Conservation (phyloP, 2,888 invertebrate genomes). For the Agonopterix subpropinquella region DNA sequence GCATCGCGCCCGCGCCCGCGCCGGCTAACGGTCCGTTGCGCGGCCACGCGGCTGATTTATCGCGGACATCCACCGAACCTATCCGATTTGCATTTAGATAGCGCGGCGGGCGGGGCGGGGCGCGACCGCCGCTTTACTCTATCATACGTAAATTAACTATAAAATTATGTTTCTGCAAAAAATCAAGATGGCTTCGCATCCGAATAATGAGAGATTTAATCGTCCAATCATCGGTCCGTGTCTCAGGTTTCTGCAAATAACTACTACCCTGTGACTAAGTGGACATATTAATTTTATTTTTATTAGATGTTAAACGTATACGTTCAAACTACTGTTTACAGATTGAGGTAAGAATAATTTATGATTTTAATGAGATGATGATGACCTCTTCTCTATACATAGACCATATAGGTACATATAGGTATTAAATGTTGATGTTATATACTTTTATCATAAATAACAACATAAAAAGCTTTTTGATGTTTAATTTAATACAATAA, state of each 20-base stretch:
- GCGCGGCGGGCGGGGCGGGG: slow-evolving; percentile 37
- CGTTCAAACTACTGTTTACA: not conserved
- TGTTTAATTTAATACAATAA: no score
- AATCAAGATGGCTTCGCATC: slow-evolving; percentile 30
- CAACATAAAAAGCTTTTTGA: no score
- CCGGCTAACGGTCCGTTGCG: slow-evolving; percentile 46
- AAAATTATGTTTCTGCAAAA: slow-evolving; percentile 50
- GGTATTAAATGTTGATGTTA: no score
- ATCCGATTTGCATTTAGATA: slow-evolving; percentile 76
- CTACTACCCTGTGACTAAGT: not conserved
- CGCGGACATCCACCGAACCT: slow-evolving; percentile 65
- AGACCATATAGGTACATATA: no score
- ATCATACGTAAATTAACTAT: slow-evolving; percentile 63
- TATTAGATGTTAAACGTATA: no score
- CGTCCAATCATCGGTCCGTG: slow-evolving; percentile 33
- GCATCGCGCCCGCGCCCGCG: slow-evolving; percentile 24
- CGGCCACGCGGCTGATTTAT: slow-evolving; percentile 60
- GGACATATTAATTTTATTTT: not conserved
- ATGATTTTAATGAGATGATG: no score
- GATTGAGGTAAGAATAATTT: no score
- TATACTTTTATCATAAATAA: no score
- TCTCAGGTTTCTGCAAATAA: slow-evolving; percentile 31
- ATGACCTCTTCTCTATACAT: no score
- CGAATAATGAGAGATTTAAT: slow-evolving; percentile 50
- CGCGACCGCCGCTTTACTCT: slow-evolving; percentile 41